A percentile compares a stretch with the other conserved stretches of the same genome.
These are phyloP conservation scores for Philopotamus ludificatus DNA, from an alignment of 1,140 invertebrate genomes.

Conservation along the genomic window DNA sequence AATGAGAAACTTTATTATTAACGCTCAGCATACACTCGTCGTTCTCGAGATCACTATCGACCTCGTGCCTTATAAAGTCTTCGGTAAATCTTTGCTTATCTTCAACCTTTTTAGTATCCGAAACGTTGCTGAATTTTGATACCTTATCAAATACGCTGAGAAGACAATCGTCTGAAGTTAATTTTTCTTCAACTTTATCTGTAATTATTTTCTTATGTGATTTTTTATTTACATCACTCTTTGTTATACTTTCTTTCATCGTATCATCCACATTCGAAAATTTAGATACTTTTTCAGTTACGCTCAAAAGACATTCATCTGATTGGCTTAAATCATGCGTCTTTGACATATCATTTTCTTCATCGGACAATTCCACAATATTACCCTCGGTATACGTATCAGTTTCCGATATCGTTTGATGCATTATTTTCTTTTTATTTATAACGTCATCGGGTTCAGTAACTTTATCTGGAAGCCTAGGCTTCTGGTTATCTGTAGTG, in stretches of 20 bases:
- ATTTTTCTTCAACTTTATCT: slow-evolving; percentile 46
- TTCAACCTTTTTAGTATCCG: slow-evolving; percentile 47
- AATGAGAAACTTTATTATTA: slow-evolving; percentile 65
- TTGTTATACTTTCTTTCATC: slow-evolving; percentile 45
- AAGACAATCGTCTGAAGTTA: slow-evolving; percentile 56
- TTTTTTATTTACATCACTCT: slow-evolving; percentile 46
- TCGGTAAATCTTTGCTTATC: slow-evolving; percentile 47
- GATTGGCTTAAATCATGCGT: slow-evolving; percentile 45
- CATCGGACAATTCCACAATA: slow-evolving; percentile 58
- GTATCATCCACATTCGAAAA: slow-evolving; percentile 51
- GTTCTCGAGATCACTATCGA: slow-evolving; percentile 55
- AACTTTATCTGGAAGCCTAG: slow-evolving; percentile 68
- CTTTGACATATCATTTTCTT: slow-evolving; percentile 49
- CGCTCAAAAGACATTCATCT: slow-evolving; percentile 52
- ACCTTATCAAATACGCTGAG: slow-evolving; percentile 63
- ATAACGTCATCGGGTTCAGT: slow-evolving; percentile 68
- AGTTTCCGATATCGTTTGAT: slow-evolving; percentile 53
- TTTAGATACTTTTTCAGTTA: slow-evolving; percentile 58
- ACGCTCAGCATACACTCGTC: slow-evolving; percentile 66
- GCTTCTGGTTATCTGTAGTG: slow-evolving; percentile 59
- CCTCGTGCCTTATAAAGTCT: slow-evolving; percentile 48
- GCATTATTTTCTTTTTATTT: slow-evolving; percentile 43
- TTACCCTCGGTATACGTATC: slow-evolving; percentile 50
- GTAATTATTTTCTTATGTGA: slow-evolving; percentile 46
- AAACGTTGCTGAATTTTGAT: slow-evolving; percentile 57